Evolutionary conservation across 2,797 vertebrate species (phyloP).

Genomic region (Chaetodon trifasciatus): DNA sequence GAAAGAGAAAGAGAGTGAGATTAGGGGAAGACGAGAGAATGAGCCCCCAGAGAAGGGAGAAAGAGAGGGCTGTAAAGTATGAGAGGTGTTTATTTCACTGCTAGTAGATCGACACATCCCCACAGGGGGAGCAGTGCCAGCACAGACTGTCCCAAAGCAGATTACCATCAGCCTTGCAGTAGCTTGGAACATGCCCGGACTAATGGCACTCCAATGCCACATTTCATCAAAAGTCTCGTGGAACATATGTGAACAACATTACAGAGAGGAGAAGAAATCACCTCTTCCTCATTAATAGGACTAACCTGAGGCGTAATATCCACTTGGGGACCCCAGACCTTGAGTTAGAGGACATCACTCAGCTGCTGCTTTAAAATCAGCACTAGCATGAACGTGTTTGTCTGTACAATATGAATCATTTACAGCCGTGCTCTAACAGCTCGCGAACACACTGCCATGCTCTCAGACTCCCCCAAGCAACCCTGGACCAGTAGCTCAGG

Average conservation of each 20-base stretch:
- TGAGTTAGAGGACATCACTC: slow-evolving; percentile 80
- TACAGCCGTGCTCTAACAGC: slow-evolving; percentile 70
- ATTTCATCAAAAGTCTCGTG: slow-evolving; percentile 74
- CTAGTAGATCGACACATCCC: slow-evolving; percentile 55
- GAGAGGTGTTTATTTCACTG: slow-evolving; percentile 63
- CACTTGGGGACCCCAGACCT: slow-evolving; percentile 76
- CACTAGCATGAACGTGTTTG: slow-evolving; percentile 53
- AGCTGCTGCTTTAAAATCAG: slow-evolving; percentile 76
- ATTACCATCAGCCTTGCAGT: slow-evolving; percentile 70
- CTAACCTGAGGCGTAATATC: slow-evolving; percentile 76
- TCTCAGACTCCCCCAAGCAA: slow-evolving; percentile 60
- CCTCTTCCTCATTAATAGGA: slow-evolving; percentile 75
- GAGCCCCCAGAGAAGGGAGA: slow-evolving; percentile 33
- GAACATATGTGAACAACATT: slow-evolving; percentile 79
- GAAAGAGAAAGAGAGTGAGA: slow-evolving; percentile 50
- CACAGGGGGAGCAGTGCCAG: slow-evolving; percentile 58
- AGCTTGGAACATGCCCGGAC: slow-evolving; percentile 61
- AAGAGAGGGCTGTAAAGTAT: slow-evolving; percentile 37
- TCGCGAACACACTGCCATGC: slow-evolving; percentile 67
- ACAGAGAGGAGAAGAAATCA: slow-evolving; percentile 58
- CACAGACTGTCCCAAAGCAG: slow-evolving; percentile 65
- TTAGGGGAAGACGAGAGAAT: slow-evolving; percentile 55
- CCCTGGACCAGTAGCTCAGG: slow-evolving; percentile 61
- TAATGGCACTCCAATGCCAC: slow-evolving; percentile 71
- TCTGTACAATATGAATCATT: slow-evolving; percentile 80